Evolutionary conservation across 2,113 vertebrate genomes (phyloP).

Genomic region (Cyprinodon brontotheroides): DNA sequence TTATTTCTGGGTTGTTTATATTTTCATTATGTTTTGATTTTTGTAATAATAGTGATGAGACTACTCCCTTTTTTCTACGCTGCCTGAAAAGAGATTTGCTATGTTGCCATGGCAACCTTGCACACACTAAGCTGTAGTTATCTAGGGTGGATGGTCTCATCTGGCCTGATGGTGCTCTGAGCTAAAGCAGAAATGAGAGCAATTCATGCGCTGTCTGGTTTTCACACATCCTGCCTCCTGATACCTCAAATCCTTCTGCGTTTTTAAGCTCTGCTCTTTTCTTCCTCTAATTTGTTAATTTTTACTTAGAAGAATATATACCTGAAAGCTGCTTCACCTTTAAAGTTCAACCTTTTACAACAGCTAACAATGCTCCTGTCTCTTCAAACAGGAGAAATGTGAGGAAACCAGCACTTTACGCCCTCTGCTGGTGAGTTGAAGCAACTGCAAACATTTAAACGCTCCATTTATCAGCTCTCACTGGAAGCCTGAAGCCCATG

Average conservation of each 20-base stretch:
- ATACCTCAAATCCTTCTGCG: background rate
- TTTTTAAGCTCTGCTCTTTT: background rate
- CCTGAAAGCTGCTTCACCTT: background rate
- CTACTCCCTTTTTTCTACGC: constrained; percentile 34
- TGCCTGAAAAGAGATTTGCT: constrained; percentile 63
- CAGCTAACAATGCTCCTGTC: constrained; percentile 30
- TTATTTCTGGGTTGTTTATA: constrained; percentile 16
- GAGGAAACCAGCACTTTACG: constrained; percentile 63
- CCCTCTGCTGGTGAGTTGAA: constrained; percentile 77
- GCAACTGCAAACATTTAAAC: constrained; percentile 9
- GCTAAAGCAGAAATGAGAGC: constrained; percentile 29
- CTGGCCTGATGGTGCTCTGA: constrained; percentile 56
- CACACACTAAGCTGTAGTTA: constrained; percentile 48
- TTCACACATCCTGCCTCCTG: background rate
- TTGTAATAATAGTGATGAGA: background rate
- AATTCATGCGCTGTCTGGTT: background rate
- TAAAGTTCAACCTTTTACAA: background rate
- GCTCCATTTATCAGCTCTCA: constrained; percentile 23
- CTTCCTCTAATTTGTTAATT: background rate
- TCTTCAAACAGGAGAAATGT: constrained; percentile 67
- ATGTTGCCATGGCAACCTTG: constrained; percentile 77
- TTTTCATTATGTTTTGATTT: constrained; percentile 6
- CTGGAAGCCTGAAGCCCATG: constrained; percentile 39
- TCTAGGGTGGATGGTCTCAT: constrained; percentile 65
- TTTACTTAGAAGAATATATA: background rate